A percentile compares a stretch with the other conserved stretches of the same genome.
These are phyloP conservation scores for Ephydatia muelleri DNA, from an alignment of 37 sponge, comb jelly and placozoan species.

Conservation along the genomic window DNA sequence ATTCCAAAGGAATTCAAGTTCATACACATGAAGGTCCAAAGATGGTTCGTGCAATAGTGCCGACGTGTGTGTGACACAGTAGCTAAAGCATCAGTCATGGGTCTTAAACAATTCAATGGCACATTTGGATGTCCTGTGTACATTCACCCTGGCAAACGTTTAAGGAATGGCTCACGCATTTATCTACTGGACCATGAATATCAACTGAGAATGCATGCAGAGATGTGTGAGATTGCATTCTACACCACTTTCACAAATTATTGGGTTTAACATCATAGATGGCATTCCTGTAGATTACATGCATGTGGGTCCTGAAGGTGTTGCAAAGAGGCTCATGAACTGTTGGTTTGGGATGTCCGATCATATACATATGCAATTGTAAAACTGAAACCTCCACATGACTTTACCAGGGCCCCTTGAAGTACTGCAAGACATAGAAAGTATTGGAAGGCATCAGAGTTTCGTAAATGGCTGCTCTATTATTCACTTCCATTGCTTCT, in stretches of 20 bases:
- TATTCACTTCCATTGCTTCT: slow-evolving; percentile 30
- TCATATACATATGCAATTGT: background rate
- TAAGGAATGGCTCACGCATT: too few relatives aligned
- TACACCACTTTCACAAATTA: background rate
- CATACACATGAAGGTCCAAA: too few relatives aligned
- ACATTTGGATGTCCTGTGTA: background rate
- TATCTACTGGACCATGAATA: slow-evolving; percentile 1
- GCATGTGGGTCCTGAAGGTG: slow-evolving; percentile 24
- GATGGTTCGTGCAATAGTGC: too few relatives aligned
- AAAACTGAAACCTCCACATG: background rate
- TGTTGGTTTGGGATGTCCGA: background rate
- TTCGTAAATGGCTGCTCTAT: slow-evolving; percentile 2
- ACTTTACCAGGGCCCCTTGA: slow-evolving; percentile 11
- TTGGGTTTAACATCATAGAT: background rate
- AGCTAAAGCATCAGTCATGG: slow-evolving; percentile 14
- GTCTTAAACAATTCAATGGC: slow-evolving; percentile 15
- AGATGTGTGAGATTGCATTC: background rate
- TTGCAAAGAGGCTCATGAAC: background rate
- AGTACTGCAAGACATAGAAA: slow-evolving; percentile 6
- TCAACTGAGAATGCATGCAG: background rate
- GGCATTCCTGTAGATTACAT: slow-evolving; percentile 21
- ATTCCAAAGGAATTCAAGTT: too few relatives aligned
- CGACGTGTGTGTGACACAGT: slow-evolving; percentile 8
- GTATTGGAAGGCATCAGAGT: slow-evolving; percentile 24
- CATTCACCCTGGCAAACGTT: too few relatives aligned